Evolutionary conservation across 2,113 vertebrate species (phyloP), one percentile per base, ranked within the genome.

Genomic region (Turdus rufiventris): DNA sequence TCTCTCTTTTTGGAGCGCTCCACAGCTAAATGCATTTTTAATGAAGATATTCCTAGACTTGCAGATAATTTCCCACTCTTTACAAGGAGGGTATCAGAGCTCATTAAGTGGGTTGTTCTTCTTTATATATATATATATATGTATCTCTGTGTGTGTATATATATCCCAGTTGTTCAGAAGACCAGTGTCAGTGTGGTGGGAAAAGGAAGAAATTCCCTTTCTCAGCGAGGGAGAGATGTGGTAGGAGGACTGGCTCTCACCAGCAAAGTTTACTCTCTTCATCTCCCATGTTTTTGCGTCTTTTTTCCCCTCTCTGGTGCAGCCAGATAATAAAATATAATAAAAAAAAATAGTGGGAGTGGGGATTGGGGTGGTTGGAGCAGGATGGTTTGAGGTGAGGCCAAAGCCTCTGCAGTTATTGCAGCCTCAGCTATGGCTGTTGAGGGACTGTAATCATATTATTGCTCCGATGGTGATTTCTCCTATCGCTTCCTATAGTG

Each of bases 11-110:
- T 71, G 3, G 94, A 96, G 96, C 87, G 96, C 94, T 97, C 95
- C 91, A 96, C 95, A 96, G 97, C 97, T 97, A 98, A 98, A 98
- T 98, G 97, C 97, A 98, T 98, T 98, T 98, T 98, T 98, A 98
- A 98, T 98, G 97, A 98, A 98, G 98, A 98, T 98, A 97, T 98
- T 98, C 93, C 97, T 96, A 97, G 92, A 96, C 96, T 81, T 83
- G 75, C 95, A 96, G 98, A 98, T 97, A 97, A 98, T 98, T 98
- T 98, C 94, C 93, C 81, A 75, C 85, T 97, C 96, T 97, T 98
- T 98, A 97, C 94, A 96, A 96, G 91, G 96, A 97, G 95, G 94
- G 91, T 94, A 98, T 97, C 95, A 95, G 97, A 96, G 96, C 96
- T 89, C 91, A 90, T 94, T 97, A 97, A 97, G 97, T 53, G 93